A percentile compares a stretch with the other conserved stretches of the same genome.
phyloP scores from a whole-genome alignment of 2,113 vertebrate genomes.

The Sylvia atricapilla region DNA sequence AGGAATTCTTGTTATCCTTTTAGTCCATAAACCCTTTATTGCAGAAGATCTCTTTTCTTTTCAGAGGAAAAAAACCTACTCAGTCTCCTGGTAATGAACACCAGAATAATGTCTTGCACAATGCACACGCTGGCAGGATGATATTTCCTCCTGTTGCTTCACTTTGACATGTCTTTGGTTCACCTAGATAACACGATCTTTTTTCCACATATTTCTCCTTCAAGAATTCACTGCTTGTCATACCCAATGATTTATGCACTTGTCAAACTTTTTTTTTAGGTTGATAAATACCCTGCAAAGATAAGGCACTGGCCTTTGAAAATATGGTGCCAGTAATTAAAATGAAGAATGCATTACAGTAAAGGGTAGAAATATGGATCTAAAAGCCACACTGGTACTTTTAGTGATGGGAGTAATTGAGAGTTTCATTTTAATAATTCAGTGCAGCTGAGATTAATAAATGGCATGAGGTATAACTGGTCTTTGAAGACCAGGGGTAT shows the following conservation, averaged over 20 bases:
- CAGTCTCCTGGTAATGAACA: neutral
- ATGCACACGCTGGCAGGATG: neutral
- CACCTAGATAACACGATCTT: neutral
- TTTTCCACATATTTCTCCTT: neutral
- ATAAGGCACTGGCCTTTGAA: constrained; percentile 24
- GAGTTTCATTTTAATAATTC: constrained; percentile 72
- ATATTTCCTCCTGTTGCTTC: neutral
- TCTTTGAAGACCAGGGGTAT: constrained; percentile 24
- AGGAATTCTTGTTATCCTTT: neutral
- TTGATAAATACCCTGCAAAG: constrained; percentile 8
- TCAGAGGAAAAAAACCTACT: neutral
- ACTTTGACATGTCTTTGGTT: neutral
- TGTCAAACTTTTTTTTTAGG: neutral
- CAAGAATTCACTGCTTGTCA: constrained; percentile 11
- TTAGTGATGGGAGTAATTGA: constrained; percentile 50
- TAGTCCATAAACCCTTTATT: neutral
- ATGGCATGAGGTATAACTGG: constrained; percentile 37
- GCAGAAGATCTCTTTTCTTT: neutral
- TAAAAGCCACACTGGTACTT: constrained; percentile 53
- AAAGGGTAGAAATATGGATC: constrained; percentile 44
- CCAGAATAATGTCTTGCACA: neutral
- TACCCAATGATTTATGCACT: neutral
- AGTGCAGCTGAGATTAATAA: constrained; percentile 58
- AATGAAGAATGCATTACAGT: constrained; percentile 17
- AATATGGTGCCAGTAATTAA: constrained; percentile 28